phyloP scores from a whole-genome alignment of 2,888 invertebrate species.

The Villa cingulata region DNA sequence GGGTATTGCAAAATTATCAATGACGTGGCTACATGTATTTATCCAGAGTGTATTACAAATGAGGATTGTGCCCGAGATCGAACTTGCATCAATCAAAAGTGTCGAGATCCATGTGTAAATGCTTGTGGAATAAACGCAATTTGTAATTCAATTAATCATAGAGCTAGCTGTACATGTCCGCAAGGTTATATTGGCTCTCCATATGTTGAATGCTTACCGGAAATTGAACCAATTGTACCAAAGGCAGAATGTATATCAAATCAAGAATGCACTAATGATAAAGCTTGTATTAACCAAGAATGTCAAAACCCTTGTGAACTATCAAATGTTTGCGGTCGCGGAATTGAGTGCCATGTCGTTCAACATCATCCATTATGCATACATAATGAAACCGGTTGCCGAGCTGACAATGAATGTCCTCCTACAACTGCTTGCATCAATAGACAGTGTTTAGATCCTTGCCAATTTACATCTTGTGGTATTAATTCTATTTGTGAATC shows the following conservation, averaged over 20 bases:
- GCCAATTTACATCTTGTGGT: conserved; percentile 67
- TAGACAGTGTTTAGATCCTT: conserved; percentile 66
- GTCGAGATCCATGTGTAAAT: conserved; percentile 68
- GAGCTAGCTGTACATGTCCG: conserved; percentile 72
- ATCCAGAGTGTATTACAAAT: conserved; percentile 78
- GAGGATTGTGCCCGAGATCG: conserved; percentile 74
- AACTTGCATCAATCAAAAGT: conserved; percentile 70
- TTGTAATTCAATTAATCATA: conserved; percentile 65
- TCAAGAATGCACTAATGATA: conserved; percentile 66
- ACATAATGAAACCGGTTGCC: conserved; percentile 72
- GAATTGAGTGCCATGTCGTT: conserved; percentile 65
- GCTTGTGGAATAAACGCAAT: conserved; percentile 75
- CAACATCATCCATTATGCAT: conserved; percentile 69
- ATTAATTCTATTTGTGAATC: conserved; percentile 61
- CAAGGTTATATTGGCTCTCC: conserved; percentile 63
- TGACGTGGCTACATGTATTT: conserved; percentile 56
- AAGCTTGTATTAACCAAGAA: conserved; percentile 62
- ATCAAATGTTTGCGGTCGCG: conserved; percentile 54
- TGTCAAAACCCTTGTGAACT: conserved; percentile 65
- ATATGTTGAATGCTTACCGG: conserved; percentile 53
- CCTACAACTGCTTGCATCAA: conserved; percentile 70
- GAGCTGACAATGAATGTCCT: conserved; percentile 72
- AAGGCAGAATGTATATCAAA: conserved; percentile 64
- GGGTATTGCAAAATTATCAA: conserved; percentile 66
- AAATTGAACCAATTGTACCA: conserved; percentile 38